Conservation (phyloP, 2,797 vertebrate genomes). For the Alosa sapidissima region DNA sequence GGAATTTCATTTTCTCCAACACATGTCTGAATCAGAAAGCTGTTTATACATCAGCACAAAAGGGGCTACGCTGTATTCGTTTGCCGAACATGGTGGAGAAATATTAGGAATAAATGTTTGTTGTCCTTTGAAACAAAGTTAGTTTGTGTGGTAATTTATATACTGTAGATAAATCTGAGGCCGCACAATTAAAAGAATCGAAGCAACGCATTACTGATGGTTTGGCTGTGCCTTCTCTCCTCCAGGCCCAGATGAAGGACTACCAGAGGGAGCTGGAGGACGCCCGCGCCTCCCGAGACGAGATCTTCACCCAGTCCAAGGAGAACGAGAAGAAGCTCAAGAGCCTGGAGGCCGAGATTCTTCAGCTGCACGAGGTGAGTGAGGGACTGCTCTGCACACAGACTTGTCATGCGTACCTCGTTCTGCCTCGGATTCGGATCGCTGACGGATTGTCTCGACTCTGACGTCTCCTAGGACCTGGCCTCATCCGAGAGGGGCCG, state of each 20-base stretch:
- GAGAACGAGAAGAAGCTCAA: conserved; percentile 98
- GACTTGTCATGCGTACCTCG: neutral
- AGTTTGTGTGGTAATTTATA: neutral
- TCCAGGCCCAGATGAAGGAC: conserved; percentile 95
- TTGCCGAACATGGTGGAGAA: too few relatives aligned
- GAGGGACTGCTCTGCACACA: neutral
- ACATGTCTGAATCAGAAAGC: neutral
- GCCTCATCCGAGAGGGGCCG: conserved; percentile 90
- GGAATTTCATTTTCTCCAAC: too few relatives aligned
- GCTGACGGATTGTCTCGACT: neutral
- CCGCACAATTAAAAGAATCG: neutral
- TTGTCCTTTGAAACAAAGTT: too few relatives aligned
- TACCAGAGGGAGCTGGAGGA: conserved; percentile 96
- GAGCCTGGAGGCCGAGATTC: conserved; percentile 93
- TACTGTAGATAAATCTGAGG: neutral
- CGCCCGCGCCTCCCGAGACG: conserved; percentile 90
- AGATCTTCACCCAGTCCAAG: conserved; percentile 94
- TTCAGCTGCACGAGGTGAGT: conserved; percentile 92
- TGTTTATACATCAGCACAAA: neutral
- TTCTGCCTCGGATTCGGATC: neutral
- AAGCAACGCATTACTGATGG: neutral
- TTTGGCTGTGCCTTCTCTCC: neutral
- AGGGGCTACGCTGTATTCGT: neutral
- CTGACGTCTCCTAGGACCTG: conserved; percentile 77
- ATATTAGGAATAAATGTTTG: too few relatives aligned